Conservation (phyloP, 2,888 invertebrate species). For the Schizotus pectinicornis region DNA sequence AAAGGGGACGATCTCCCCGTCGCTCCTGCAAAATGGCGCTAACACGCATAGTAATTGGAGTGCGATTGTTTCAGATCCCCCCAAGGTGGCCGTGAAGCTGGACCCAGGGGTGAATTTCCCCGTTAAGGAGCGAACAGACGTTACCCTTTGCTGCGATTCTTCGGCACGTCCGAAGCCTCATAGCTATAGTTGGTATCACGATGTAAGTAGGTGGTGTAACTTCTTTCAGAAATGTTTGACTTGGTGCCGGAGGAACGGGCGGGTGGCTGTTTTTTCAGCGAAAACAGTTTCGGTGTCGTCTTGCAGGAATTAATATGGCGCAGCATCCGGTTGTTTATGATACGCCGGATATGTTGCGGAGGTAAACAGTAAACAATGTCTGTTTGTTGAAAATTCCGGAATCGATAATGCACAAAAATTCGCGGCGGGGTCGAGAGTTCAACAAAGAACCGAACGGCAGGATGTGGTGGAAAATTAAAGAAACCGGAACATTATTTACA, state of each 20-base stretch:
- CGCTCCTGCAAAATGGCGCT: background rate
- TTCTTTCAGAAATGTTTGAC: background rate
- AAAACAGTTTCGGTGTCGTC: too few relatives aligned
- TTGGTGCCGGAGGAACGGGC: background rate
- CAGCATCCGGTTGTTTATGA: too few relatives aligned
- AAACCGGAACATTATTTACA: conserved; percentile 41
- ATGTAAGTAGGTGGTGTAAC: conserved; percentile 67
- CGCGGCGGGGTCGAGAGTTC: background rate
- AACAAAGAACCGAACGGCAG: background rate
- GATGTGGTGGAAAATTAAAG: conserved; percentile 23
- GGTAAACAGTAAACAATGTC: too few relatives aligned
- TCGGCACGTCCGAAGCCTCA: conserved; percentile 78
- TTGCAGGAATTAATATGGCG: too few relatives aligned
- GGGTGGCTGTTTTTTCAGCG: too few relatives aligned
- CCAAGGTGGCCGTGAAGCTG: conserved; percentile 73
- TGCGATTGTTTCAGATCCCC: conserved; percentile 71
- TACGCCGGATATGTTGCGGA: too few relatives aligned
- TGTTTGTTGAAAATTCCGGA: background rate
- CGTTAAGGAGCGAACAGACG: conserved; percentile 74
- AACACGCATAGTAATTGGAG: conserved; percentile 23
- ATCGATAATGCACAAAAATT: background rate
- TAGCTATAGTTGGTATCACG: conserved; percentile 80
- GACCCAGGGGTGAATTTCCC: conserved; percentile 65
- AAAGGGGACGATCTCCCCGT: background rate
- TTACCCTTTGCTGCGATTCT: conserved; percentile 78